Conservation (phyloP, 1,140 invertebrate genomes). For the Drosophila tristis region DNA sequence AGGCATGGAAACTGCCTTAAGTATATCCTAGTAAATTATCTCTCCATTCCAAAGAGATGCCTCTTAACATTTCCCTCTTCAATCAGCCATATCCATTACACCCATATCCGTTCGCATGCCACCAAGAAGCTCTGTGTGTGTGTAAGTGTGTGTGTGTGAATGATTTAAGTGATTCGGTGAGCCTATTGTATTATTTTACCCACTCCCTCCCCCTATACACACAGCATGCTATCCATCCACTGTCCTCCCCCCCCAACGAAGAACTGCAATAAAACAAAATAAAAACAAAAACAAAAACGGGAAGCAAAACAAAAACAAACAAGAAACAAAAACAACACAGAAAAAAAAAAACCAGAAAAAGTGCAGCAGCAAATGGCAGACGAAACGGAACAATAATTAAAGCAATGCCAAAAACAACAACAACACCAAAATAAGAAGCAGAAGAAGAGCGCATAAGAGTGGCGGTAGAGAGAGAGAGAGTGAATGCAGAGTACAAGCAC, state of each 20-base stretch:
- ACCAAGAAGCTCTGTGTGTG: slow-evolving; percentile 30
- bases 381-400: slow-evolving; percentile 81
- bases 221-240: neutral
- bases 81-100: slow-evolving; percentile 50
- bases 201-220: neutral
- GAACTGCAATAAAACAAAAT: slow-evolving; percentile 49
- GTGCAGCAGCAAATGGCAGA: slow-evolving; percentile 70
- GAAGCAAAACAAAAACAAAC: slow-evolving; percentile 30
- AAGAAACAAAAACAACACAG: slow-evolving; percentile 47
- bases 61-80: slow-evolving; percentile 37
- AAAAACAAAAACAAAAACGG: slow-evolving; percentile 52
- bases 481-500: slow-evolving; percentile 19
- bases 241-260: slow-evolving; percentile 17
- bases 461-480: too few species aligned
- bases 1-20: too few species aligned
- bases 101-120: slow-evolving; percentile 9
- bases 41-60: too few species aligned
- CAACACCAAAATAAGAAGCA: slow-evolving; percentile 53
- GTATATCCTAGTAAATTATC: too few species aligned
- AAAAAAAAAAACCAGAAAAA: slow-evolving; percentile 42
- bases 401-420: slow-evolving; percentile 70
- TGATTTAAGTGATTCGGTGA: slow-evolving; percentile 40
- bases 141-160: slow-evolving; percentile 13
- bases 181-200: slow-evolving; percentile 46
- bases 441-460: slow-evolving; percentile 15